Evolutionary conservation across 2,113 vertebrate species (phyloP).

Genomic region (Muntiacus muntjak): DNA sequence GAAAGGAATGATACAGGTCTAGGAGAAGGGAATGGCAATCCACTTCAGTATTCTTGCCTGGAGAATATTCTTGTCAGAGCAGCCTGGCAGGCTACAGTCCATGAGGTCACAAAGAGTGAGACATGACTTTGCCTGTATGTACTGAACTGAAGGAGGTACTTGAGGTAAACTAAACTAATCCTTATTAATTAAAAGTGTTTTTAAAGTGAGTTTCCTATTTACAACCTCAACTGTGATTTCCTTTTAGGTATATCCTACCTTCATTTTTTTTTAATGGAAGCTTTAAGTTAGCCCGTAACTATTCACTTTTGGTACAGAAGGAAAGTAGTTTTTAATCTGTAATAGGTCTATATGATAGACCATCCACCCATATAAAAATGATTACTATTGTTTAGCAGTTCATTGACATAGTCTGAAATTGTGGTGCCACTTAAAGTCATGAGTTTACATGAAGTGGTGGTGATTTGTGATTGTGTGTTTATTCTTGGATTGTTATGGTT

Average conservation of each 20-base stretch:
- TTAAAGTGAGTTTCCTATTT: neutral
- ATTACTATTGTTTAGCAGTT: neutral
- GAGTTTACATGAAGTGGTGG: neutral
- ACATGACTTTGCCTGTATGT: neutral
- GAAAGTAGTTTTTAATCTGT: neutral
- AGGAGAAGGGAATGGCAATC: neutral
- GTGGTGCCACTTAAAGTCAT: neutral
- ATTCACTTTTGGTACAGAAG: neutral
- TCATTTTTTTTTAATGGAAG: slow-evolving; percentile 5
- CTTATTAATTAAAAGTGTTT: neutral
- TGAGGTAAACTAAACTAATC: neutral
- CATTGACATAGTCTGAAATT: neutral
- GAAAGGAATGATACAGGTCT: neutral
- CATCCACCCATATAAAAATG: neutral
- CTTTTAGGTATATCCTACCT: neutral
- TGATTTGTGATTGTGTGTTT: neutral
- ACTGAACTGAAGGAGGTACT: neutral
- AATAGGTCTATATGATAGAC: neutral
- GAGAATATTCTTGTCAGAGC: neutral
- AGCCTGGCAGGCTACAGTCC: neutral
- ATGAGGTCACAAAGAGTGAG: neutral
- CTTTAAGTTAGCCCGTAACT: neutral
- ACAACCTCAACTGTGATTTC: neutral
- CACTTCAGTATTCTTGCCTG: neutral
- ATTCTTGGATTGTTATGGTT: neutral